Base-by-base conservation (phyloP, 2,797 vertebrate genomes). In the Ispidina lecontei region DNA sequence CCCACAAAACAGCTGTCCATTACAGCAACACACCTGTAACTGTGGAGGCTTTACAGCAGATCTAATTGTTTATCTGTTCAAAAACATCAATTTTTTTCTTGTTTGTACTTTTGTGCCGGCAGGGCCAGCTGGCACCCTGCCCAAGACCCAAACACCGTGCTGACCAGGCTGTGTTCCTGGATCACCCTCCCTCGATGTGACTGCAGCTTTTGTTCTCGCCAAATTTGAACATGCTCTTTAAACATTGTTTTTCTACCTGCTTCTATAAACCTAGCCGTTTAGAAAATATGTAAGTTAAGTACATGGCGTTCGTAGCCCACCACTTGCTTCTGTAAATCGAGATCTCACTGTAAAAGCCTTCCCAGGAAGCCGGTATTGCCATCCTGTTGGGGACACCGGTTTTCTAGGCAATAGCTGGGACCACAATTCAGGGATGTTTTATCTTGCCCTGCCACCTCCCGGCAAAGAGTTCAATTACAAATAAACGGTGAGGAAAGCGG, bases 351-450 rank as follows among this genome's bases (percentile, higher is more conserved):
- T 15, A 9, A 55, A 59, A 49, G 22, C 7, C 26, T 63, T 11
- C 29, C 39, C 9, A 19, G 19, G 7, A 37, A 16, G 20, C 28
- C 13, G 9, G 3, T 22, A 5, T 4, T 3, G n/a, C 58, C 7
- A 14, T 3, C 12, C 2, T 4, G 1, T 1, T 5, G 1, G 10
- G 1, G 3, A 1, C 29, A 1, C 7, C 5, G 0, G 59, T 31
- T 17, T 2, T 1, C 12, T 5, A 25, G 10, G 12, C 7, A n/a
- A 9, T 0, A 10, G 12, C 47, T 6, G 9, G 8, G 44, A 14
- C 16, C 5, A 16, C 43, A n/a, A 31, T 51, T 16, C 11, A 8
- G 12, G 4, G 11, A 4, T 73, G 6, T n/a, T 79, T 84, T 90
- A 44, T 80, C 17, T 20, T 71, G 31, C 29, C 55, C 83, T 82